Evolutionary conservation across 2,797 vertebrate genomes (phyloP).

Genomic region (Halcyon chelicuti): DNA sequence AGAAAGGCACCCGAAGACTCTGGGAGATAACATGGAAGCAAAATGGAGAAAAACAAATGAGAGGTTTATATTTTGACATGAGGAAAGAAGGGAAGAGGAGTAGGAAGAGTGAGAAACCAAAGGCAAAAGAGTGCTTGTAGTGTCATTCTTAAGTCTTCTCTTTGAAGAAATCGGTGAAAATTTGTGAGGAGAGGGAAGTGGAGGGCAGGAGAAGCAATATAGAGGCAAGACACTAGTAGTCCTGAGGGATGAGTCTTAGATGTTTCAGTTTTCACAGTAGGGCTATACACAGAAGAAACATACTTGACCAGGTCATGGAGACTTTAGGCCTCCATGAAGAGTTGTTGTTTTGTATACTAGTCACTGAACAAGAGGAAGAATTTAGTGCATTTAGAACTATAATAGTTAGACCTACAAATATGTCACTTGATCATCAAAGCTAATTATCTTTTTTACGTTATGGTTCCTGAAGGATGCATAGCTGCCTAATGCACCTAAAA

Average conservation of each 20-base stretch:
- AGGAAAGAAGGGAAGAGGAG: background rate
- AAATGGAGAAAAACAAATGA: background rate
- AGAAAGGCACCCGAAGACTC: background rate
- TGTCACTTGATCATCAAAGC: background rate
- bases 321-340: background rate
- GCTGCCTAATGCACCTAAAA: background rate
- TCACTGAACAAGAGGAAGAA: background rate
- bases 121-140: background rate
- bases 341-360: background rate
- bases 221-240: background rate
- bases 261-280: background rate
- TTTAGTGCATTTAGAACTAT: background rate
- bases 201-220: background rate
- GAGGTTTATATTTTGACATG: background rate
- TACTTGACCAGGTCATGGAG: background rate
- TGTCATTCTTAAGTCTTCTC: background rate
- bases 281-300: background rate
- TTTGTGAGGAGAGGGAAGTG: background rate
- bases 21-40: background rate
- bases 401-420: background rate
- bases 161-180: background rate
- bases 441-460: background rate
- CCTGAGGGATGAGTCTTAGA: background rate
- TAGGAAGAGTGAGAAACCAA: background rate
- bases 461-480: background rate